Evolutionary conservation across 92 coral and sea anemone species (phyloP).

Genomic region (Phenganax marumi): DNA sequence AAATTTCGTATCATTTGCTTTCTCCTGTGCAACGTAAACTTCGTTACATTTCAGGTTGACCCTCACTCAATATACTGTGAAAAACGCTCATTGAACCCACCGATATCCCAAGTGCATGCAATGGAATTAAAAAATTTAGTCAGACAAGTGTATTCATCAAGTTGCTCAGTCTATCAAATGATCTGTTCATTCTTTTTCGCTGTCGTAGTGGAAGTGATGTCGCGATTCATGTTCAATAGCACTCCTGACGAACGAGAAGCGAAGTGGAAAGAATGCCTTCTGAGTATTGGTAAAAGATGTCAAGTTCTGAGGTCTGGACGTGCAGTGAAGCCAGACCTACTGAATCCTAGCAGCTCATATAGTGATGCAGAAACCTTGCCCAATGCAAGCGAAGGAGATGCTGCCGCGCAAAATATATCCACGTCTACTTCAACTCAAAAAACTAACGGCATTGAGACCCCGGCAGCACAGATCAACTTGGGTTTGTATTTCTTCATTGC

Average conservation of each 20-base stretch:
- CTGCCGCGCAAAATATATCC: background rate
- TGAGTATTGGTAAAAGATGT: constrained; percentile 63
- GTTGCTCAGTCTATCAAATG: background rate
- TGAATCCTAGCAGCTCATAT: constrained; percentile 32
- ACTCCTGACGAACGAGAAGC: constrained; percentile 45
- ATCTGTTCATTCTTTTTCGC: background rate
- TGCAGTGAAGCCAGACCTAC: constrained; percentile 18
- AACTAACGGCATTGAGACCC: background rate
- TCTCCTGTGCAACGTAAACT: too few relatives aligned
- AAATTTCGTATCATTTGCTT: too few relatives aligned
- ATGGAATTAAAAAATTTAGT: too few relatives aligned
- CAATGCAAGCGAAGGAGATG: constrained; percentile 13
- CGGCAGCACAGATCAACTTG: constrained; percentile 32
- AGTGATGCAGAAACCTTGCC: constrained; percentile 26
- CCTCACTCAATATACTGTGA: too few relatives aligned
- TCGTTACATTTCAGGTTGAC: too few relatives aligned
- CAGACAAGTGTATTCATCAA: too few relatives aligned
- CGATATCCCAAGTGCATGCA: too few relatives aligned
- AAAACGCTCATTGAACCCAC: too few relatives aligned
- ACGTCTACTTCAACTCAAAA: background rate
- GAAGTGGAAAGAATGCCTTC: constrained; percentile 60
- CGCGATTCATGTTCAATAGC: constrained; percentile 44
- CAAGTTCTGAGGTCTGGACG: constrained; percentile 46
- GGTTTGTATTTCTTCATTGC: constrained; percentile 1
- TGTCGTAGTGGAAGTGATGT: constrained; percentile 50